phyloP scores from a whole-genome alignment of 2,113 vertebrate species.

The Corythaixoides concolor region DNA sequence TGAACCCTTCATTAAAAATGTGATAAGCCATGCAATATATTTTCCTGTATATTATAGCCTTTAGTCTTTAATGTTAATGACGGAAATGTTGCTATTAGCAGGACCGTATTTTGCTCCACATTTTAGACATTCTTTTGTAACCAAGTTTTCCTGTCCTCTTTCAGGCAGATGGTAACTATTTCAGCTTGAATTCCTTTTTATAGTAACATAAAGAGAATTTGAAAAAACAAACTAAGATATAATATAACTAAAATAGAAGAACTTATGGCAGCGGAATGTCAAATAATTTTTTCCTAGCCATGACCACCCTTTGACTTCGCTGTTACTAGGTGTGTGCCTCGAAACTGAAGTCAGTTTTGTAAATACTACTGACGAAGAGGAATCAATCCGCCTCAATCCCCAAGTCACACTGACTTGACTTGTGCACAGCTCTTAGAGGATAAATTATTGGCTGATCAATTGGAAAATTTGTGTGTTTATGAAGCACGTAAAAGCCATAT shows the following conservation, averaged over 20 bases:
- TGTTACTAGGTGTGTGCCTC: slow-evolving; percentile 43
- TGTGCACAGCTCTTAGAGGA: not conserved
- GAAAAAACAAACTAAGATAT: slow-evolving; percentile 31
- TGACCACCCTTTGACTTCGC: not conserved
- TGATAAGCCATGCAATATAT: slow-evolving; percentile 47
- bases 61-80: slow-evolving; percentile 54
- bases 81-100: slow-evolving; percentile 29
- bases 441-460: slow-evolving; percentile 3
- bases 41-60: slow-evolving; percentile 52
- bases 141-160: not conserved
- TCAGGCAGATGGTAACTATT: slow-evolving; percentile 69
- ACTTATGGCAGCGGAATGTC: not conserved
- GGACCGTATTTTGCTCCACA: not conserved
- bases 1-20: slow-evolving; percentile 61
- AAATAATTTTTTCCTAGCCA: not conserved
- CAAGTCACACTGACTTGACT: not conserved
- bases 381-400: slow-evolving; percentile 11
- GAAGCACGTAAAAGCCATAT: not conserved
- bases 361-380: slow-evolving; percentile 32
- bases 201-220: slow-evolving; percentile 39
- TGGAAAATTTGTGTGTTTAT: slow-evolving; percentile 7
- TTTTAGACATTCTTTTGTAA: slow-evolving; percentile 26
- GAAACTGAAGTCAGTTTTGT: slow-evolving; percentile 36
- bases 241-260: slow-evolving; percentile 51
- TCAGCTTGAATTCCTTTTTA: slow-evolving; percentile 47